Evolutionary conservation across 2,797 vertebrate genomes (phyloP).

Genomic region (Gallirallus australis): DNA sequence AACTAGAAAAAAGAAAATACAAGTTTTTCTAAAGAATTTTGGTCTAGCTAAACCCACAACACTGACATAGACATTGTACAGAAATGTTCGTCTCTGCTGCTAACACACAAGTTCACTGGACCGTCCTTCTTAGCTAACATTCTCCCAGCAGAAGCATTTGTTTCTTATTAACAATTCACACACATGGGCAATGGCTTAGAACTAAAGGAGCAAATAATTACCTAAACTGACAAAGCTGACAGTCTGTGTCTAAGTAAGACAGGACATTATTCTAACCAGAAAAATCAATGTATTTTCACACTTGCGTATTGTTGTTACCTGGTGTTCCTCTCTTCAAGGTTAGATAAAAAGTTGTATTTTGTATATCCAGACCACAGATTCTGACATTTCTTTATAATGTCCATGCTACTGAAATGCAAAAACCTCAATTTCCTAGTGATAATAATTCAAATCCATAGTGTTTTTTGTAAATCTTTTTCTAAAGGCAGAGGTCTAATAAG

Average conservation of each 20-base stretch:
- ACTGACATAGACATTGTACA: background rate
- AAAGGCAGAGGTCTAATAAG: background rate
- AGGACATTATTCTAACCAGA: background rate
- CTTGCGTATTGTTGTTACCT: background rate
- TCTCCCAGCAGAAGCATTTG: background rate
- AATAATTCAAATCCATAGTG: background rate
- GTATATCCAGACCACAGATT: background rate
- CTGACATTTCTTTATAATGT: conserved; percentile 7
- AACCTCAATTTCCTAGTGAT: background rate
- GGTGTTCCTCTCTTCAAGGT: background rate
- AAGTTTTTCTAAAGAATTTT: background rate
- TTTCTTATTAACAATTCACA: background rate
- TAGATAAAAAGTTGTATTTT: conserved; percentile 14
- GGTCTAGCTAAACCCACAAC: background rate
- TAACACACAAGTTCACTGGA: background rate
- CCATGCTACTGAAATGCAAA: background rate
- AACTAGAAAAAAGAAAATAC: background rate
- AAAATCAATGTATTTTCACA: background rate
- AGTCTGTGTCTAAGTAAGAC: background rate
- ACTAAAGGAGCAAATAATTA: background rate
- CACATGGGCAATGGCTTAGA: background rate
- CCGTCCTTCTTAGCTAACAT: background rate
- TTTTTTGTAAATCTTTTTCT: background rate
- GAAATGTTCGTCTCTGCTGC: background rate
- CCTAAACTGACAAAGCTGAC: background rate